Evolutionary conservation across 2,113 vertebrate species (phyloP), one percentile per base, ranked within the genome.

Genomic region (Capreolus pygargus): DNA sequence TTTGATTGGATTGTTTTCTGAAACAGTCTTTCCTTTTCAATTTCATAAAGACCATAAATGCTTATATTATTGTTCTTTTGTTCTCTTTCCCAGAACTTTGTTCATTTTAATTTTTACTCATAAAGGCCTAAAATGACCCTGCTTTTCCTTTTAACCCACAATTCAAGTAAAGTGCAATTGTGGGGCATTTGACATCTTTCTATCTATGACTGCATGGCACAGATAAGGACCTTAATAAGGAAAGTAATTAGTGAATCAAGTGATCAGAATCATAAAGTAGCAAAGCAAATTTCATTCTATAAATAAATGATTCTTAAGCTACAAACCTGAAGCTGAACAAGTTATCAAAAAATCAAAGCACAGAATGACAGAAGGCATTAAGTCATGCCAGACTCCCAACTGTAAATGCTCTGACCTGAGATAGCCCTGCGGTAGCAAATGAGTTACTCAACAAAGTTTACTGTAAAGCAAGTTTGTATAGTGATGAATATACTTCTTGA

Each of bases 1-100:
- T 91, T 97, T 97, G 98, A 97, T 94, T 98, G 91, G 74, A 97
- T 79, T 97, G 91, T 92, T 97, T 98, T 94, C 92, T 96, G 54
- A 96, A 60, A 81, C 64, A 85, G 76, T 12, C 78, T 91, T 95
- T 95, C 81, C 54, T 87, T 95, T 97, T 92, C 96, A 93, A 61
- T 97, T 97, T 97, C 88, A 96, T 91, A 91, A 98, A 97, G 93
- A 91, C 43, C 76, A 94, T 91, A 97, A 94, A 90, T 94, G 93
- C 33, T 95, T 89, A 52, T 74, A 60, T 84, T 88, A 97, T 82
- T 92, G 47, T 88, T 92, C 70, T 92, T 97, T 92, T 94, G 64
- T 94, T 97, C 81, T 90, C 43, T 94, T 95, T 96, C 64, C 47
- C 47, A 78, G 85, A 97, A 97, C 33, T 96, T 89, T 57, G 47